A percentile compares a stretch with the other conserved stretches of the same genome.
These are phyloP conservation scores for Bos javanicus DNA, from an alignment of 2,113 vertebrate genomes.

Conservation along the genomic window DNA sequence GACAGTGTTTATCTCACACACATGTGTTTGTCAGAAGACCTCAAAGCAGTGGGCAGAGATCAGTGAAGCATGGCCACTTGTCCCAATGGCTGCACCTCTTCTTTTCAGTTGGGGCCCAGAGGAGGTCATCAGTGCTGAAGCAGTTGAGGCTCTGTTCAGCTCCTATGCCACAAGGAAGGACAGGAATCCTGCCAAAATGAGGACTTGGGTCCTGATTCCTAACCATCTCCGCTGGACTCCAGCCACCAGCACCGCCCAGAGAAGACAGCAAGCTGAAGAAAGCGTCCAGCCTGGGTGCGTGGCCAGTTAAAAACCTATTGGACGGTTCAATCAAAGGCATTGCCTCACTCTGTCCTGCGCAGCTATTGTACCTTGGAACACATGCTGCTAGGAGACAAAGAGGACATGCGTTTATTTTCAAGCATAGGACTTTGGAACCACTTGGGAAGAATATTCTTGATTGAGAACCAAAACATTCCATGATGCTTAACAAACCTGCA, in stretches of 20 bases:
- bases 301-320: slow-evolving; percentile 59
- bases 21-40: slow-evolving; percentile 16
- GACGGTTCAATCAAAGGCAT: slow-evolving; percentile 65
- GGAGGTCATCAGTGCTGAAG: neutral
- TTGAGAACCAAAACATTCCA: slow-evolving; percentile 88
- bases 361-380: slow-evolving; percentile 62
- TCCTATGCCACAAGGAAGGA: neutral
- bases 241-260: neutral
- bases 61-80: neutral
- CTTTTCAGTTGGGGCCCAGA: neutral
- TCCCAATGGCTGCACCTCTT: neutral
- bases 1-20: neutral
- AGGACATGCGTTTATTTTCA: slow-evolving; percentile 82
- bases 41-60: neutral
- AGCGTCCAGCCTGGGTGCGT: neutral
- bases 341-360: slow-evolving; percentile 56
- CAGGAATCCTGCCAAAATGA: neutral
- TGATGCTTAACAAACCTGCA: slow-evolving; percentile 89
- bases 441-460: slow-evolving; percentile 89
- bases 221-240: neutral
- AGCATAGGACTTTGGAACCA: slow-evolving; percentile 82
- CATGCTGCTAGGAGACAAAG: slow-evolving; percentile 79
- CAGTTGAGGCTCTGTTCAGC: neutral
- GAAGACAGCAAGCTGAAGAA: neutral
- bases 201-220: slow-evolving; percentile 16